These are phyloP conservation scores for Caenorhabditis sp. DNA, from an alignment of 2,888 invertebrate genomes.

Conservation along the genomic window DNA sequence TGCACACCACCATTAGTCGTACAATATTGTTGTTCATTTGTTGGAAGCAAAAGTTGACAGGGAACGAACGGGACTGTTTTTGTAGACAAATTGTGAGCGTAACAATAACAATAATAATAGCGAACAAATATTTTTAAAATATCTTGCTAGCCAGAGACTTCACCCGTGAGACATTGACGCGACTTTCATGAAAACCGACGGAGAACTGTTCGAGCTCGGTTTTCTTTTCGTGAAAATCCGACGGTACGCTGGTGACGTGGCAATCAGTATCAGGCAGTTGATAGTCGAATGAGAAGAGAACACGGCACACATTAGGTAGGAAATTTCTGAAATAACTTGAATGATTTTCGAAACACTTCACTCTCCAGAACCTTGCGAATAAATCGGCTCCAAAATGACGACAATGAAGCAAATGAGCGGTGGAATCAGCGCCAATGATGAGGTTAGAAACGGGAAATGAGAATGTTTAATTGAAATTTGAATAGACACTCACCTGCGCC, in stretches of 20 bases:
- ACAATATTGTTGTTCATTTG: too few species aligned
- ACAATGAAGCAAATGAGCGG: not conserved
- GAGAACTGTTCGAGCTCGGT: not conserved
- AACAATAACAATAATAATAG: too few species aligned
- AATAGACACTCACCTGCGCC: not conserved
- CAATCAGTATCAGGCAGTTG: constrained; percentile 5
- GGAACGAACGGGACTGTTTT: too few species aligned
- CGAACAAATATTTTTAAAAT: too few species aligned
- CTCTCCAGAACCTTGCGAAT: not conserved
- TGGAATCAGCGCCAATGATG: not conserved
- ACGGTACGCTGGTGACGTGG: not conserved
- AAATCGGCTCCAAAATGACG: not conserved
- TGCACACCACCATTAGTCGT: too few species aligned
- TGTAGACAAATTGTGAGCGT: too few species aligned
- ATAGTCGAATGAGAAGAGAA: constrained; percentile 5
- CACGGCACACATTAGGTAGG: constrained; percentile 3
- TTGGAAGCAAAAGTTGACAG: too few species aligned
- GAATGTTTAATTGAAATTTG: not conserved
- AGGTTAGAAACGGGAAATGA: not conserved
- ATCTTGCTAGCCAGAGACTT: too few species aligned
- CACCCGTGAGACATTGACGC: too few species aligned
- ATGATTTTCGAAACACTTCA: not conserved
- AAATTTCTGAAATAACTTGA: constrained; percentile 9
- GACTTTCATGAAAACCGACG: too few species aligned
- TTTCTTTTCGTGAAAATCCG: not conserved